A percentile compares a stretch with the other conserved stretches of the same genome.
Conservation (phyloP, 2,113 vertebrate species). For the Callochromis pleurospilus region DNA sequence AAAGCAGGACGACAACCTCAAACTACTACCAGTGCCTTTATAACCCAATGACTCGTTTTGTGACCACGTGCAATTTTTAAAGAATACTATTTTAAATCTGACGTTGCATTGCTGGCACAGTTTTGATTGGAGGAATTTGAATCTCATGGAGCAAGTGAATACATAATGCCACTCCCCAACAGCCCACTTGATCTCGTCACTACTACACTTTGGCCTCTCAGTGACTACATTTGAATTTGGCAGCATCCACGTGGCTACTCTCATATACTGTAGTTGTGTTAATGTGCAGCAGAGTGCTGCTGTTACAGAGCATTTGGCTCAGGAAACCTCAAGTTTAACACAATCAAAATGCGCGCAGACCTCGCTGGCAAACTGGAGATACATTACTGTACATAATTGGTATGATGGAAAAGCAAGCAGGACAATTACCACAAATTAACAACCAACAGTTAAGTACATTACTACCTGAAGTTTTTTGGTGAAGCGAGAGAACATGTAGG, state of each 20-base stretch:
- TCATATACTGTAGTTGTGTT: neutral
- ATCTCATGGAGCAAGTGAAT: neutral
- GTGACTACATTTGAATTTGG: neutral
- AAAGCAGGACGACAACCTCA: neutral
- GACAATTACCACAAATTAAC: neutral
- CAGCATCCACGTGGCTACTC: neutral
- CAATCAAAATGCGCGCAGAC: neutral
- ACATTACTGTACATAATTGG: neutral
- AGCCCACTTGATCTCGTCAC: neutral
- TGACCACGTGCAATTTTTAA: neutral
- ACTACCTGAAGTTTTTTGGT: constrained; percentile 87
- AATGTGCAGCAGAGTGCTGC: neutral
- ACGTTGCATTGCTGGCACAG: neutral
- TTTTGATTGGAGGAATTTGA: neutral
- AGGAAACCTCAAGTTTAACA: neutral
- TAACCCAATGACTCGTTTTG: neutral
- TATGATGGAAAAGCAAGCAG: neutral
- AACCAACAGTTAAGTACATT: neutral
- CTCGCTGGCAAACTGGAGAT: neutral
- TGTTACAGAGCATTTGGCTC: neutral
- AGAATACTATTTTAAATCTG: neutral
- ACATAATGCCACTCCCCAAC: neutral
- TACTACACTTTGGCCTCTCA: neutral
- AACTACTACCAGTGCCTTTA: neutral
- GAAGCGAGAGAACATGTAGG: constrained; percentile 85